These are phyloP conservation scores for Tamias sibiricus DNA, from an alignment of 2,113 vertebrate species.

Conservation along the genomic window DNA sequence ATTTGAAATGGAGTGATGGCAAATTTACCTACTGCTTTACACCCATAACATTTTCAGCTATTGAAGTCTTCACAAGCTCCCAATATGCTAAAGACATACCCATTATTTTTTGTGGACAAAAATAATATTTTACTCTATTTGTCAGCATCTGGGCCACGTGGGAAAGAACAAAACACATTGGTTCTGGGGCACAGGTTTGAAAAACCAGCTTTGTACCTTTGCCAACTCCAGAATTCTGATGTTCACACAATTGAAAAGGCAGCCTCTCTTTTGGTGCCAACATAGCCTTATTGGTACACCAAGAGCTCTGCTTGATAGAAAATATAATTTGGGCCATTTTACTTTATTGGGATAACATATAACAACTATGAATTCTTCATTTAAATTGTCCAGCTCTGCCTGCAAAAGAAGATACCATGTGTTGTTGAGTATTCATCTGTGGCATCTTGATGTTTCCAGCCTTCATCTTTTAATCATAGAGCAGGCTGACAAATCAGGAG, in stretches of 20 bases:
- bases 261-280: constrained; percentile 43
- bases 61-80: constrained; percentile 59
- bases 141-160: constrained; percentile 63
- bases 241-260: constrained; percentile 54
- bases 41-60: constrained; percentile 68
- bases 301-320: constrained; percentile 42
- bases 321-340: neutral
- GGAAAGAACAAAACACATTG: constrained; percentile 63
- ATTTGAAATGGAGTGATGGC: neutral
- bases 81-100: neutral
- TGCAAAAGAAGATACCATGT: neutral
- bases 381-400: neutral
- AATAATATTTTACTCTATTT: constrained; percentile 4
- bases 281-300: constrained; percentile 8
- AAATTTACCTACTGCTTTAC: constrained; percentile 41
- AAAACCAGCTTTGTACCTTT: constrained; percentile 51
- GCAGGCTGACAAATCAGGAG: neutral
- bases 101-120: constrained; percentile 67
- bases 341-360: neutral
- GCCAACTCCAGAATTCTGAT: constrained; percentile 41
- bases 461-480: neutral
- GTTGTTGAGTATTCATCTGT: neutral
- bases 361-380: neutral
- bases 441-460: neutral
- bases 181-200: constrained; percentile 60